Percentiles rank a stretch among this genome's conserved stretches.
Evolutionary conservation across 2,113 vertebrate genomes (phyloP).

Genomic region (Romanogobio albipinnatus): DNA sequence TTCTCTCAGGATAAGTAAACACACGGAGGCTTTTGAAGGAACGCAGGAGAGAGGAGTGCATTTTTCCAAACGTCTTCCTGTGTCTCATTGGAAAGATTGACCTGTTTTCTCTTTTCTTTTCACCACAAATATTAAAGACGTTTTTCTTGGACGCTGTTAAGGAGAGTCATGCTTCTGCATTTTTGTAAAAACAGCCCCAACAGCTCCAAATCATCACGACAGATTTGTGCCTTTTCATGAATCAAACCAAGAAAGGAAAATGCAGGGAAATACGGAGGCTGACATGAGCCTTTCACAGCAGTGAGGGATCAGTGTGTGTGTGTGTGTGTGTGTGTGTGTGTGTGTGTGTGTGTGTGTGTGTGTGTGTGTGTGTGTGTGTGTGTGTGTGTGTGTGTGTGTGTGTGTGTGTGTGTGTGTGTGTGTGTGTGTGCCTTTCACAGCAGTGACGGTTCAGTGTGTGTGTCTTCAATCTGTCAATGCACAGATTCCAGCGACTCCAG

Average conservation of each 20-base stretch:
- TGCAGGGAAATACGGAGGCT: no score
- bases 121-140: constrained; percentile 20
- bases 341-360: no score
- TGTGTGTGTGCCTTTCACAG: background rate
- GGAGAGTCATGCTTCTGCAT: constrained; percentile 12
- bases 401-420: no score
- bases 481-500: no score
- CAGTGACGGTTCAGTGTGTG: no score
- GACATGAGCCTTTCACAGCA: background rate
- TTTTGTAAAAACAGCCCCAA: constrained; percentile 11
- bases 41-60: constrained; percentile 13
- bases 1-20: constrained; percentile 44
- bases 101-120: constrained; percentile 10
- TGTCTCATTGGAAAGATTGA: constrained; percentile 51
- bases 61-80: background rate
- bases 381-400: no score
- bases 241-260: background rate
- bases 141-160: constrained; percentile 56
- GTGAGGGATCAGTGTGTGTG: no score
- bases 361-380: no score
- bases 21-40: constrained; percentile 25
- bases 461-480: no score
- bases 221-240: background rate
- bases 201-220: constrained; percentile 9
- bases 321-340: no score